These are phyloP conservation scores for Corythaeola cristata DNA, from an alignment of 2,113 vertebrate genomes.

Conservation along the genomic window DNA sequence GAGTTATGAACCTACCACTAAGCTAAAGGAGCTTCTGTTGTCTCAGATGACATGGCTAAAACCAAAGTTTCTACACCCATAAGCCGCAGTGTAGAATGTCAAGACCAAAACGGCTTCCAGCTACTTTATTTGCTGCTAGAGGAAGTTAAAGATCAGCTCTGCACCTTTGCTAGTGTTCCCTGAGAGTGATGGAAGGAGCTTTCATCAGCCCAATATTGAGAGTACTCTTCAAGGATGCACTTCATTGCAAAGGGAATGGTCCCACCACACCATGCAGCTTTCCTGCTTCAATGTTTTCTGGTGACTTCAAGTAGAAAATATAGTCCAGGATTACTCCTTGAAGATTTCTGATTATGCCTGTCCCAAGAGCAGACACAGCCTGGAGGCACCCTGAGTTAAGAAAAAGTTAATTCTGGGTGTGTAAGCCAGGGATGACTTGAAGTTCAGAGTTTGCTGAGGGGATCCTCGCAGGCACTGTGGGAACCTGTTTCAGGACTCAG, in stretches of 20 bases:
- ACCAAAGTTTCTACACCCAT: not conserved
- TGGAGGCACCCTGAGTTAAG: not conserved
- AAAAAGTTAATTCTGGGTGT: not conserved
- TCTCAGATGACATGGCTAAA: not conserved
- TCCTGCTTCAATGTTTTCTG: not conserved
- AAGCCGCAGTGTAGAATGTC: not conserved
- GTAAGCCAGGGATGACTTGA: not conserved
- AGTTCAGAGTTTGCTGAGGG: not conserved
- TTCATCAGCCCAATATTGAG: not conserved
- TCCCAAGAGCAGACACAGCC: not conserved
- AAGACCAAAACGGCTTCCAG: not conserved
- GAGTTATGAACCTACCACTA: not conserved
- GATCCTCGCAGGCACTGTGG: not conserved
- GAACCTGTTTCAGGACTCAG: not conserved
- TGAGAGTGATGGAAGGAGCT: not conserved
- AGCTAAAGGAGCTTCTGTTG: not conserved
- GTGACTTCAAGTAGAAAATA: not conserved
- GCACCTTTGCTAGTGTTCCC: not conserved
- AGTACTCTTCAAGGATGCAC: not conserved
- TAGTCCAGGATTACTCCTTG: not conserved
- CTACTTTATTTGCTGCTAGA: not conserved
- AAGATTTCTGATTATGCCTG: not conserved
- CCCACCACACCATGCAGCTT: fast-evolving
- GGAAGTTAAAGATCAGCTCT: not conserved
- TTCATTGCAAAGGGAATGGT: not conserved